phyloP scores from a whole-genome alignment of 2,797 vertebrate genomes.

The Aulostomus chinensis region DNA sequence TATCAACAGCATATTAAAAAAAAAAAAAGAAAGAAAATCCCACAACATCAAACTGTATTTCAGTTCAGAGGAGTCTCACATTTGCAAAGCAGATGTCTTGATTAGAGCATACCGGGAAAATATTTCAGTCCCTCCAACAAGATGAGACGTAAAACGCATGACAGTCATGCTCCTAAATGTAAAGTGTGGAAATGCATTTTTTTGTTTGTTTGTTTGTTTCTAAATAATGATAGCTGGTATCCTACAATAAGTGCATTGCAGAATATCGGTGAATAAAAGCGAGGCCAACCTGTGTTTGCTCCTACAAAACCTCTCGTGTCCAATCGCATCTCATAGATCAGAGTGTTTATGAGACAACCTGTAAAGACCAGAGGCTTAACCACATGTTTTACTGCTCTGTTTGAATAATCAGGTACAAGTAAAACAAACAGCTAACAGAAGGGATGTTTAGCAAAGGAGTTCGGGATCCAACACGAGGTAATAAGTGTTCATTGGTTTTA shows the following conservation, averaged over 20 bases:
- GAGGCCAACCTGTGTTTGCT: conserved; percentile 55
- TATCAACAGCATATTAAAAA: conserved; percentile 15
- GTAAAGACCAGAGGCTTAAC: conserved; percentile 67
- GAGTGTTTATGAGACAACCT: conserved; percentile 68
- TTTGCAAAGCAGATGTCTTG: conserved; percentile 68
- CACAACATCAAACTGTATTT: conserved; percentile 24
- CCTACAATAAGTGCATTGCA: no score
- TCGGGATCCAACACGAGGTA: conserved; percentile 65
- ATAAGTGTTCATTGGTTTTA: conserved; percentile 79
- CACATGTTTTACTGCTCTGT: conserved; percentile 73
- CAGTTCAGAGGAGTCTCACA: conserved; percentile 41
- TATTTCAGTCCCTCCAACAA: conserved; percentile 23
- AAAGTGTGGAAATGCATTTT: no score
- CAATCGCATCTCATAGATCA: conserved; percentile 62
- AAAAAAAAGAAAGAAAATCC: no score
- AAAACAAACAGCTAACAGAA: conserved; percentile 75
- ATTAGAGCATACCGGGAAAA: conserved; percentile 28
- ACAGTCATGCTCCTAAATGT: no score
- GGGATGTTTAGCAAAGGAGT: conserved; percentile 72
- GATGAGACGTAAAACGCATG: conserved; percentile 18
- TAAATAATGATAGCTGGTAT: no score
- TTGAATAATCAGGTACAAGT: conserved; percentile 78
- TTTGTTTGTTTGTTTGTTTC: no score
- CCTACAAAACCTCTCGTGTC: conserved; percentile 43
- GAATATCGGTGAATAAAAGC: conserved; percentile 39